A percentile compares a stretch with the other conserved stretches of the same genome.
phyloP scores from a whole-genome alignment of 35 echinoderm and acorn worm species.

The Stichopus chloronotus region DNA sequence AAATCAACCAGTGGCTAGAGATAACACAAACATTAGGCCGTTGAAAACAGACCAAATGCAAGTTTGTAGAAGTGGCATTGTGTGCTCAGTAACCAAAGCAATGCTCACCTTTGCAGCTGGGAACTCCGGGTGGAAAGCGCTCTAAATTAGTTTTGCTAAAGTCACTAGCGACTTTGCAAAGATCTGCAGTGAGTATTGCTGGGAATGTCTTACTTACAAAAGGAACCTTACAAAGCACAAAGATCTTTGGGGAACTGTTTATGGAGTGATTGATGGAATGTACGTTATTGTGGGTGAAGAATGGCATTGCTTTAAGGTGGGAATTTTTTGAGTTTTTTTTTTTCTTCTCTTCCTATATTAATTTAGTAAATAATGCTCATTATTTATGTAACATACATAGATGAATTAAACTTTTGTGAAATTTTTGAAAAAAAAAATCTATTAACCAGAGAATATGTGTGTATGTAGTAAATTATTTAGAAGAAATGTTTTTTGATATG shows the following conservation, averaged over 20 bases:
- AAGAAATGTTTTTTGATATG: background rate
- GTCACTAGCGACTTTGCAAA: too few species aligned
- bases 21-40: too few species aligned
- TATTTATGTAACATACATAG: constrained; percentile 46
- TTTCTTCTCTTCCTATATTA: background rate
- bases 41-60: too few species aligned
- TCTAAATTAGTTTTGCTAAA: too few species aligned
- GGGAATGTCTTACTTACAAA: too few species aligned
- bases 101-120: too few species aligned
- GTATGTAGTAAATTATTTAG: constrained; percentile 50
- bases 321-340: background rate
- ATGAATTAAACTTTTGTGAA: background rate
- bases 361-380: background rate
- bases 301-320: background rate
- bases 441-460: constrained; percentile 47
- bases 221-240: background rate
- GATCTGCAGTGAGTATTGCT: too few species aligned
- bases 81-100: too few species aligned
- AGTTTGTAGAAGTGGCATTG: too few species aligned
- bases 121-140: too few species aligned
- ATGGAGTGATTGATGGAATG: background rate
- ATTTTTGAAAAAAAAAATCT: constrained; percentile 23
- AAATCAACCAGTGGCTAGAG: too few species aligned
- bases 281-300: background rate
- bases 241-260: background rate